Base-by-base conservation (phyloP, 1,140 invertebrate species). In the Monochamus saltuarius region DNA sequence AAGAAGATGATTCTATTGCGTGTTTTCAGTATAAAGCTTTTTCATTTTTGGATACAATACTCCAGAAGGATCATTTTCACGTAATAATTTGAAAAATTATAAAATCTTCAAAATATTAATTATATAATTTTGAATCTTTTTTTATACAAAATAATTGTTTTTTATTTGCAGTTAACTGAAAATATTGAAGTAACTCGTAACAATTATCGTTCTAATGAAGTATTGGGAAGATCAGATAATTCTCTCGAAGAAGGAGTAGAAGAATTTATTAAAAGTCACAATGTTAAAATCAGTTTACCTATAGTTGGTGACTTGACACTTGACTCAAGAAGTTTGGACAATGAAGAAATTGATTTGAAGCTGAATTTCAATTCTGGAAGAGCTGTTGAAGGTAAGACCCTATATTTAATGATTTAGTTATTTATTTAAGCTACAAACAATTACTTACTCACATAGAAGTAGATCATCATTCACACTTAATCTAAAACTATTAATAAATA, bases 1-100 rank as follows among this genome's bases (percentile, higher is more conserved):
- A 81, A 19, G 65, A 68, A 36, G 86, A 87, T 68, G 89, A 92
- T 71, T 86, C 87, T 7, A 82, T 90, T 40, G 84, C 89, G 38
- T 92, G 90, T 78, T 87, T 91, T 77, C 91, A 91, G 76, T 89
- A 85, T 78, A 90, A 89, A 71, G 86, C 89, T 50, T 85, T 91
- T 75, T 86, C 87, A 52, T 82, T 91, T 51, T 77, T 92, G 69
- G 88, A 91, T 75, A 85, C 85, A 70, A 83, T 91, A 62, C 84
- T 90, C 77, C 86, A 85, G 74, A 89, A 89, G 77, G 89, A 90
- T 68, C 85, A 82, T 58, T 89, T 89, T 4, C 85, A 87, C 67
- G 86, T 65, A 55, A 53, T 16, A 19, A 19, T 49, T 49, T 1
- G 0, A 2, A 49, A 17, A 49, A 49, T 40, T n/a, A 40, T 3